Percentiles rank a stretch among this genome's conserved stretches.
These are phyloP conservation scores for Myopa testacea DNA, from an alignment of 2,888 invertebrate genomes.

Conservation along the genomic window DNA sequence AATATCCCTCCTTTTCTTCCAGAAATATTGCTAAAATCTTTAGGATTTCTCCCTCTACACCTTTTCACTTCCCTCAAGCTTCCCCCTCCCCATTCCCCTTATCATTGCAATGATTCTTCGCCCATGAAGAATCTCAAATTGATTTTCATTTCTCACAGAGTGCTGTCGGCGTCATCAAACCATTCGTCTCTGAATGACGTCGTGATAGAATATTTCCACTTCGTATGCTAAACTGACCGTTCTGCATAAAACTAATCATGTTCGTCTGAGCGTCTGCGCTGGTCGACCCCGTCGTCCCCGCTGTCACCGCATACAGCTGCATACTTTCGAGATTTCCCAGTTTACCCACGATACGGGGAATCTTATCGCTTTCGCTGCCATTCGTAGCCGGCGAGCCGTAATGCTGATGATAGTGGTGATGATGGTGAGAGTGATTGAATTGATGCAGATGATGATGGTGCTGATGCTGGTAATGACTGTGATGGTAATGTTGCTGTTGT, in stretches of 20 bases:
- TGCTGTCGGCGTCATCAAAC: slow-evolving; percentile 42
- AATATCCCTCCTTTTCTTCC: no score
- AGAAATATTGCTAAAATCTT: no score
- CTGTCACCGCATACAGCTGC: slow-evolving; percentile 49
- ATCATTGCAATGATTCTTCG: neutral
- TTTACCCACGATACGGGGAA: slow-evolving; percentile 69
- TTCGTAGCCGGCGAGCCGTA: slow-evolving; percentile 37
- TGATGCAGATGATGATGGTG: slow-evolving; percentile 42
- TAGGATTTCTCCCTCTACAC: neutral
- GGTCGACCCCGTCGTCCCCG: slow-evolving; percentile 25
- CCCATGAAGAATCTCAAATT: neutral
- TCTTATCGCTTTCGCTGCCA: slow-evolving; percentile 65
- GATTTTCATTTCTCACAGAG: slow-evolving; percentile 21
- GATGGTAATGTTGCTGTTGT: slow-evolving; percentile 27
- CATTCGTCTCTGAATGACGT: slow-evolving; percentile 63
- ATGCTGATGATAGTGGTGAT: slow-evolving; percentile 39
- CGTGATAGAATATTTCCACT: slow-evolving; percentile 55
- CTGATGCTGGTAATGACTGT: neutral
- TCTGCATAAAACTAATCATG: slow-evolving; percentile 53
- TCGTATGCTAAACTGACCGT: slow-evolving; percentile 51
- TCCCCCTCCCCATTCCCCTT: neutral
- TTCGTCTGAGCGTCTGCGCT: neutral
- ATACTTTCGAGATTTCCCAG: slow-evolving; percentile 62
- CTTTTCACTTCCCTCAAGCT: neutral
- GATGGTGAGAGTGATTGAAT: slow-evolving; percentile 41